Conservation (phyloP, 2,113 vertebrate genomes). For the Calidris pugnax region DNA sequence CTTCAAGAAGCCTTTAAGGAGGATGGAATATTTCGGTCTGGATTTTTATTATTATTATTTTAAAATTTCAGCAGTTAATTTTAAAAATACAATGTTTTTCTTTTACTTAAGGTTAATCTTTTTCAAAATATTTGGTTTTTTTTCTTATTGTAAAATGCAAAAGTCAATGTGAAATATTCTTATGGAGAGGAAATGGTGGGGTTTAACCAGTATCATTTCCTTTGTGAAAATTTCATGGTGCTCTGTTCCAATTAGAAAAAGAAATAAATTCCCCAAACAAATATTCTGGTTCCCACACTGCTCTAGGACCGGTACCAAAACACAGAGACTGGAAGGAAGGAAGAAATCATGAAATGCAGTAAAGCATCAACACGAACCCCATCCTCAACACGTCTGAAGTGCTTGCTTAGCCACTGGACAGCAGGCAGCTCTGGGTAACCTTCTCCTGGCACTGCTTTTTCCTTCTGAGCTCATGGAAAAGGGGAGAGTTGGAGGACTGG, state of each 20-base stretch:
- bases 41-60: not conserved
- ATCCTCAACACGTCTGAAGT: not conserved
- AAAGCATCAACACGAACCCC: not conserved
- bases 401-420: not conserved
- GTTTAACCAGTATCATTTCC: not conserved
- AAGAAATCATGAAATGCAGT: not conserved
- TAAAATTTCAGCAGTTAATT: not conserved
- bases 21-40: not conserved
- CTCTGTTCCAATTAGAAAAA: not conserved
- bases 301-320: not conserved
- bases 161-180: not conserved
- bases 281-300: not conserved
- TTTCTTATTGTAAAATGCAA: not conserved
- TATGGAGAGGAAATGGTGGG: not conserved
- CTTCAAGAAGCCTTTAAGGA: not conserved
- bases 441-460: not conserved
- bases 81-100: not conserved
- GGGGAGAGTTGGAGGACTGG: not conserved
- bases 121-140: not conserved
- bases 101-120: not conserved
- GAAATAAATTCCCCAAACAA: not conserved
- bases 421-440: not conserved
- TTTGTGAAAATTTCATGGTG: not conserved
- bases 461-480: not conserved
- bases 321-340: not conserved